A percentile compares a stretch with the other conserved stretches of the same genome.
phyloP scores from a whole-genome alignment of 2,113 vertebrate species.

The Eulemur macaco region DNA sequence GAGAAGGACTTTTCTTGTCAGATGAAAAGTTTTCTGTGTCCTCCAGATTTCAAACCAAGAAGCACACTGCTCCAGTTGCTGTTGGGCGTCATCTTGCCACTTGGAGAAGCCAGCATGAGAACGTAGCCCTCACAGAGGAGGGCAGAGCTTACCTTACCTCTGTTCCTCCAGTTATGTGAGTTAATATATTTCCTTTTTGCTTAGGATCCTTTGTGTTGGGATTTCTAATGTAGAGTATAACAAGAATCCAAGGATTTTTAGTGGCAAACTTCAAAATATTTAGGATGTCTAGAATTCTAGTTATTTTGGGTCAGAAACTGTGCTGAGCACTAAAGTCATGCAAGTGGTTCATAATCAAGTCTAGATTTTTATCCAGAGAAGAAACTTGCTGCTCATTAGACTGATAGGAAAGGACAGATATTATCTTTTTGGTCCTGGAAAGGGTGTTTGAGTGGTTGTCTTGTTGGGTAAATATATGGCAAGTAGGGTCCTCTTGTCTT shows the following conservation, averaged over 20 bases:
- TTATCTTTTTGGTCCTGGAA: not conserved
- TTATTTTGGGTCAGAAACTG: not conserved
- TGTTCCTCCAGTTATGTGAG: not conserved
- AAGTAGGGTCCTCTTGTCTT: not conserved
- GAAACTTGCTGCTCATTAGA: not conserved
- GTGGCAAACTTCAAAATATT: conserved; percentile 19
- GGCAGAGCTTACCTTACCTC: not conserved
- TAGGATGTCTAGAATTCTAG: conserved; percentile 32
- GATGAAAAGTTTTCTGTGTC: not conserved
- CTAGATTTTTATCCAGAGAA: not conserved
- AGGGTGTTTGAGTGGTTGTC: not conserved
- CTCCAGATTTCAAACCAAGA: not conserved
- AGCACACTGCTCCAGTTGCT: not conserved
- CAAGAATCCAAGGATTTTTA: not conserved
- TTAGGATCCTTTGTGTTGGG: not conserved
- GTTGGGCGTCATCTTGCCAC: not conserved
- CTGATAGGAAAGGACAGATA: not conserved
- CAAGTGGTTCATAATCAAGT: not conserved
- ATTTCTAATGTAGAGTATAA: not conserved
- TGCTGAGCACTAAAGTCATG: not conserved
- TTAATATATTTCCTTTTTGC: not conserved
- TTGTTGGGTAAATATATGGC: not conserved
- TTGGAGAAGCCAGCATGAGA: not conserved
- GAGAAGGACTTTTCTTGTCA: not conserved
- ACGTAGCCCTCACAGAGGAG: not conserved